phyloP scores from a whole-genome alignment of 2,113 vertebrate species.

The Scomber colias region DNA sequence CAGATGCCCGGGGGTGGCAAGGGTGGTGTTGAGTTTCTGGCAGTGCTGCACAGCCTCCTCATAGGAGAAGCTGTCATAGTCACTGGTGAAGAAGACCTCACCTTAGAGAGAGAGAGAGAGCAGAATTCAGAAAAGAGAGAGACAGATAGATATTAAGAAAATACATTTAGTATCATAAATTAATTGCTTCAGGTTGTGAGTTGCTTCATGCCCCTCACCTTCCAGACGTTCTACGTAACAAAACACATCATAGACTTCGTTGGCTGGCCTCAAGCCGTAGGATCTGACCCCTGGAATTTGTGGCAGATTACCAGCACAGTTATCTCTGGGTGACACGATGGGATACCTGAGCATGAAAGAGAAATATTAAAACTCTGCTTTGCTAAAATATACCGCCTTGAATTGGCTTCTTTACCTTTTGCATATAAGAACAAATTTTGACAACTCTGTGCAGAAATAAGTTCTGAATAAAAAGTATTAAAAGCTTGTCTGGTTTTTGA shows the following conservation, averaged over 20 bases:
- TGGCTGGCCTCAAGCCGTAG: constrained; percentile 87
- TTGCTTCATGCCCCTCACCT: constrained; percentile 78
- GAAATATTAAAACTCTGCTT: neutral
- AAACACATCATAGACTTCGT: constrained; percentile 92
- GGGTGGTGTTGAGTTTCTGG: constrained; percentile 87
- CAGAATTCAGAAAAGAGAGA: neutral
- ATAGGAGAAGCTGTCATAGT: constrained; percentile 90
- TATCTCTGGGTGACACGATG: constrained; percentile 89
- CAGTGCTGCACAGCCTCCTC: constrained; percentile 90
- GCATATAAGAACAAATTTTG: too few species aligned
- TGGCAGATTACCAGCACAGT: constrained; percentile 90
- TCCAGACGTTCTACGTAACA: constrained; percentile 90
- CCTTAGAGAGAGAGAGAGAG: constrained; percentile 81
- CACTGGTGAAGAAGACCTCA: constrained; percentile 92
- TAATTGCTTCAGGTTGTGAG: neutral
- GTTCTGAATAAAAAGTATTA: too few species aligned
- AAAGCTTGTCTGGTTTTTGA: too few species aligned
- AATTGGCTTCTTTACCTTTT: neutral
- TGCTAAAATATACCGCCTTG: neutral
- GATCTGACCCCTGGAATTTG: constrained; percentile 88
- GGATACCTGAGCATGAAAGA: constrained; percentile 87
- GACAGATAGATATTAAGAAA: neutral
- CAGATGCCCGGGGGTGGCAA: constrained; percentile 92
- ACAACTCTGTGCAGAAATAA: neutral
- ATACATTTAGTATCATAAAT: neutral